Conservation (phyloP, 2,113 vertebrate species). For the Dryoscopus gambensis region DNA sequence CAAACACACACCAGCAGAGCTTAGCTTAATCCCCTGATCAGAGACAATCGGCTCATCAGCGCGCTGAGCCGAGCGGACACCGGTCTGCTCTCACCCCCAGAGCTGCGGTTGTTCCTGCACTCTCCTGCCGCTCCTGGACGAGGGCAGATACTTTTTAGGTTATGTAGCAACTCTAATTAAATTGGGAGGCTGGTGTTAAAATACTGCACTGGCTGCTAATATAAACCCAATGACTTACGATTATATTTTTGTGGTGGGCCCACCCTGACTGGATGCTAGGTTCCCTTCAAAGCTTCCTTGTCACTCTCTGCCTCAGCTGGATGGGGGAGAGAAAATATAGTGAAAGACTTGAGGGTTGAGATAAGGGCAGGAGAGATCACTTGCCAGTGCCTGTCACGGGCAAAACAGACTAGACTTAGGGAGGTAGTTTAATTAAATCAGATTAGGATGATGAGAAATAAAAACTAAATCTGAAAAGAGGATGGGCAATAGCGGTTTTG, state of each 20-base stretch:
- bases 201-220: not conserved
- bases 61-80: accelerated
- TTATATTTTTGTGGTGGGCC: not conserved
- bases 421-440: not conserved
- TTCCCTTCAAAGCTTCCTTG: not conserved
- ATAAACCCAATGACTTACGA: not conserved
- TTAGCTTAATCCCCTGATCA: not conserved
- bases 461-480: not conserved
- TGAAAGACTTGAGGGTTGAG: accelerated
- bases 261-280: not conserved
- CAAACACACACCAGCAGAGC: not conserved
- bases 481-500: not conserved
- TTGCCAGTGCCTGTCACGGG: not conserved
- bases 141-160: not conserved
- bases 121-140: not conserved
- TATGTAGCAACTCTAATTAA: accelerated
- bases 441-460: not conserved
- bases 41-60: not conserved
- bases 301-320: not conserved
- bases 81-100: not conserved
- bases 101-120: not conserved
- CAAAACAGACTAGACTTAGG: not conserved
- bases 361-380: not conserved
- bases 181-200: not conserved
- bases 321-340: not conserved